Percentiles rank a stretch among this genome's conserved stretches.
Evolutionary conservation across 2,888 invertebrate species (phyloP).

Genomic region (Timandra comae): DNA sequence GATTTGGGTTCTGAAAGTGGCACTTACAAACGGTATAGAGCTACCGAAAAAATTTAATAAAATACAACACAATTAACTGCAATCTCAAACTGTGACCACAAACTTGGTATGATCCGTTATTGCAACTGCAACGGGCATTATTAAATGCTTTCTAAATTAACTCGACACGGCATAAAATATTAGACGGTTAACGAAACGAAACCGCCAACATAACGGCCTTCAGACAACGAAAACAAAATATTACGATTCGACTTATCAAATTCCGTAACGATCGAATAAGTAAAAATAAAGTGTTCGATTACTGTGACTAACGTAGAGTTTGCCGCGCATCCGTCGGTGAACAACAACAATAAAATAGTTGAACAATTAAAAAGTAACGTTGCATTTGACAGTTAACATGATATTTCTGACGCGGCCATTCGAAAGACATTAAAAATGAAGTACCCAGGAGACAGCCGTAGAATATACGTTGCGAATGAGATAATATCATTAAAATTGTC

Average conservation of each 20-base stretch:
- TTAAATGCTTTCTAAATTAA: conserved; percentile 27
- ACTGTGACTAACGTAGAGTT: conserved; percentile 2
- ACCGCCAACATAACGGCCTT: conserved; percentile 32
- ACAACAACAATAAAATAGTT: neutral
- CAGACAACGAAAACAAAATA: conserved; percentile 7
- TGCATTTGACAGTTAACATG: neutral
- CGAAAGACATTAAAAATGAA: no score
- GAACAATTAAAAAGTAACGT: neutral
- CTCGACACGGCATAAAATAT: conserved; percentile 20
- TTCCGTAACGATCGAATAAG: conserved; percentile 4
- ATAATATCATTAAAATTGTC: no score
- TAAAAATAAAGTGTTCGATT: conserved; percentile 2
- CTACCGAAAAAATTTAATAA: no score
- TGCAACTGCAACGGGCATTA: no score
- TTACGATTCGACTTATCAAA: no score
- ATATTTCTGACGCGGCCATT: neutral
- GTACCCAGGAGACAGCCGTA: no score
- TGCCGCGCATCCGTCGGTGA: neutral
- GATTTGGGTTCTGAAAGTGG: no score
- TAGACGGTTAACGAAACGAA: conserved; percentile 18
- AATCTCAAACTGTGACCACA: no score
- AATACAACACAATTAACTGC: no score
- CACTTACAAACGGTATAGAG: no score
- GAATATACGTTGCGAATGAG: no score
- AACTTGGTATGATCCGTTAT: no score